Conservation (phyloP, 2,797 vertebrate species). For the Hemibagrus guttatus region DNA sequence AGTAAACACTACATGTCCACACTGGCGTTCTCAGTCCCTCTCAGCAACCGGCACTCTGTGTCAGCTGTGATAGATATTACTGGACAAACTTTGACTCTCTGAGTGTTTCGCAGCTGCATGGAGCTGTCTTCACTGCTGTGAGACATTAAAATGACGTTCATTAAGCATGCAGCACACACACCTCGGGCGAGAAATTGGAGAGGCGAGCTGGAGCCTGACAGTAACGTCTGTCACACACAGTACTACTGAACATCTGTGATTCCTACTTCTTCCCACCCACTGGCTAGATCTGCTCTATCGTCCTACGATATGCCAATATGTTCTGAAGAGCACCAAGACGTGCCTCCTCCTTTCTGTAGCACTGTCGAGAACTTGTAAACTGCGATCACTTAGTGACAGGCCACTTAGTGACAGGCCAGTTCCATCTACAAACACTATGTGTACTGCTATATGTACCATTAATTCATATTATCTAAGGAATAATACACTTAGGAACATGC, state of each 20-base stretch:
- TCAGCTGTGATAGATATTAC: constrained; percentile 35
- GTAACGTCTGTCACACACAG: constrained; percentile 38
- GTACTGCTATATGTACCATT: not conserved
- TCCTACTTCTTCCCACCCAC: constrained; percentile 17
- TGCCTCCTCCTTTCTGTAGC: not conserved
- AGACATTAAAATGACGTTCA: constrained; percentile 40
- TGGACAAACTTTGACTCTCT: constrained; percentile 35
- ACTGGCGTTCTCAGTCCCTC: not conserved
- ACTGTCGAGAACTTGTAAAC: not conserved
- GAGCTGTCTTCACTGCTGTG: constrained; percentile 20
- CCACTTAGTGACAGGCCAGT: not conserved
- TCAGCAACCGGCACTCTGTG: not conserved
- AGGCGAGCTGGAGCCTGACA: constrained; percentile 36
- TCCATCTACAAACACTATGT: not conserved
- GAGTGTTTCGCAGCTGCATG: constrained; percentile 27
- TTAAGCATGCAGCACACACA: constrained; percentile 43
- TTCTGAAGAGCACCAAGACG: not conserved
- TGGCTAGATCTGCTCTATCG: not conserved
- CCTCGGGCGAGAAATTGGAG: constrained; percentile 42
- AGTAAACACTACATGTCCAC: not conserved
- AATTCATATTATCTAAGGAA: not conserved
- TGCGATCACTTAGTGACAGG: not conserved
- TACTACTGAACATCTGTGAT: constrained; percentile 39
- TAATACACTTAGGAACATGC: not conserved
- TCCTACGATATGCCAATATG: not conserved